phyloP scores from a whole-genome alignment of 64 coral and sea anemone genomes.

The Cladopsammia gracilis region DNA sequence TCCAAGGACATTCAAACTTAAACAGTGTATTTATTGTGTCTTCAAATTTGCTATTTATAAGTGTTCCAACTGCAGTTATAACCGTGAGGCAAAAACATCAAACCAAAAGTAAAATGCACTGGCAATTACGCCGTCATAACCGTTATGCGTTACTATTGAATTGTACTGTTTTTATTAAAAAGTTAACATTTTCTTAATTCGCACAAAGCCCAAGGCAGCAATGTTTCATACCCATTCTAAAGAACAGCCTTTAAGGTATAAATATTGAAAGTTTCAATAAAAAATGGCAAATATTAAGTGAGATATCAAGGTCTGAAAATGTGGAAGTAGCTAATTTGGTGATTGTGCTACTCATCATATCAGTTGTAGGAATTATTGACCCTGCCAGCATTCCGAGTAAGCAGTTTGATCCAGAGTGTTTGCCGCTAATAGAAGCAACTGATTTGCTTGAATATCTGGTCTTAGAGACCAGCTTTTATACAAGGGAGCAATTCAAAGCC shows the following conservation, averaged over 20 bases:
- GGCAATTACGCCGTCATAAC: background rate
- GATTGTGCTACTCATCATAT: slow-evolving; percentile 43
- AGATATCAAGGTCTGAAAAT: background rate
- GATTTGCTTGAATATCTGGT: slow-evolving; percentile 27
- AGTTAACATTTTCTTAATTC: slow-evolving; percentile 13
- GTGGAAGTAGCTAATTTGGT: background rate
- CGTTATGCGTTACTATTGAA: background rate
- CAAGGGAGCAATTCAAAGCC: slow-evolving; percentile 35
- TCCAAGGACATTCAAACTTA: background rate
- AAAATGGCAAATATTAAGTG: background rate
- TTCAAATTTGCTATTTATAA: background rate
- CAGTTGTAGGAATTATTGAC: background rate
- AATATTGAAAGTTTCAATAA: background rate
- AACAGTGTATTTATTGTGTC: slow-evolving; percentile 17
- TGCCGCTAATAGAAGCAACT: slow-evolving; percentile 4
- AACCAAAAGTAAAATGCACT: background rate
- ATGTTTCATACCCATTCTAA: background rate
- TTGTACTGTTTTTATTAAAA: slow-evolving; percentile 34
- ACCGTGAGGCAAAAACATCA: background rate
- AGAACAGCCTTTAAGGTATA: background rate
- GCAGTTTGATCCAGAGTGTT: slow-evolving; percentile 16
- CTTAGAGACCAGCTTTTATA: slow-evolving; percentile 16
- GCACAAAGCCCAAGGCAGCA: background rate
- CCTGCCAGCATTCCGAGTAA: slow-evolving; percentile 22
- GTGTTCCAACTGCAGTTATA: background rate